Evolutionary conservation across 2,797 vertebrate genomes (phyloP).

Genomic region (Lepus oiostolus): DNA sequence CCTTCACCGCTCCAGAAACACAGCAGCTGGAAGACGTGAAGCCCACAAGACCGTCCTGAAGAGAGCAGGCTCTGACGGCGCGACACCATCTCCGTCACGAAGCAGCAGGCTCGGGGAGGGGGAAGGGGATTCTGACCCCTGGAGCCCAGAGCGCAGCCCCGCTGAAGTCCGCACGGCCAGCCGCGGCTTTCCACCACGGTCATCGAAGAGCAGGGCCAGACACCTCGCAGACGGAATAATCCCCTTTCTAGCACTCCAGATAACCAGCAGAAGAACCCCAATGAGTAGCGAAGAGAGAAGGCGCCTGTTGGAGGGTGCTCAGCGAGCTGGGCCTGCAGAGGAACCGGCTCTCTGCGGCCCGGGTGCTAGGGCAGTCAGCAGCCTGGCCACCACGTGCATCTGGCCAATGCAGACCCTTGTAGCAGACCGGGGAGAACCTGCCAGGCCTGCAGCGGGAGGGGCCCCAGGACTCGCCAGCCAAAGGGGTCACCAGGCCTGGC

Average conservation of each 20-base stretch:
- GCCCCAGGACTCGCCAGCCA: too few species aligned
- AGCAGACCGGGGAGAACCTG: too few species aligned
- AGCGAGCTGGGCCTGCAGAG: not conserved
- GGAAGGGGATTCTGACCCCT: not conserved
- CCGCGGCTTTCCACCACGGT: rapidly evolving
- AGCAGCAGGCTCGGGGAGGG: not conserved
- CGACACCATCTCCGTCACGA: rapidly evolving
- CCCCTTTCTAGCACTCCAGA: not conserved
- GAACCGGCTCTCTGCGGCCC: too few species aligned
- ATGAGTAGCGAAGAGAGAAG: not conserved
- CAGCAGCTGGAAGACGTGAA: not conserved
- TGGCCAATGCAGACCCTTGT: too few species aligned
- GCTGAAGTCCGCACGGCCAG: not conserved
- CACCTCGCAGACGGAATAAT: not conserved
- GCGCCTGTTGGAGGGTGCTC: slow-evolving; percentile 21
- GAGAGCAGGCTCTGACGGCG: not conserved
- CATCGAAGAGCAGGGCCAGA: not conserved
- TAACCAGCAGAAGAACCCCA: not conserved
- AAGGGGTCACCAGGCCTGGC: too few species aligned
- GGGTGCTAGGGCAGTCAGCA: too few species aligned
- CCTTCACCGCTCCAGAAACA: not conserved
- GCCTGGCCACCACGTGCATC: not conserved
- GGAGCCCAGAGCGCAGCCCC: rapidly evolving
- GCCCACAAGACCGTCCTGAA: rapidly evolving
- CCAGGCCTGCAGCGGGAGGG: too few species aligned